A percentile compares a stretch with the other conserved stretches of the same genome.
These are phyloP conservation scores for Ridgeia piscesae DNA, from an alignment of 1,140 invertebrate species.

Conservation along the genomic window DNA sequence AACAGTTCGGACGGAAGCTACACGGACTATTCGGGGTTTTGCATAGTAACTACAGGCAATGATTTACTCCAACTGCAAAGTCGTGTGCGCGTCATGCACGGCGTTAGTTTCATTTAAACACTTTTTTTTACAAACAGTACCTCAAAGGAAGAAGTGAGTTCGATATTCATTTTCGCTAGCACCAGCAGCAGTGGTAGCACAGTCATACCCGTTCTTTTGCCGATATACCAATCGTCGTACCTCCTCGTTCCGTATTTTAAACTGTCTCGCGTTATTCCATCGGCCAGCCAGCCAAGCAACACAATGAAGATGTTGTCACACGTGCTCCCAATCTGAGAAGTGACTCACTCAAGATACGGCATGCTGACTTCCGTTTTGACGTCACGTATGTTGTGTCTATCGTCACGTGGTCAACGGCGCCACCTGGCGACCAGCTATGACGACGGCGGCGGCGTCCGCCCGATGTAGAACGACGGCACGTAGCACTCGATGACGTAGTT, in stretches of 20 bases:
- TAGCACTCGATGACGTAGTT: slow-evolving; percentile 70
- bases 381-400: neutral
- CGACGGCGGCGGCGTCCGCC: neutral
- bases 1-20: neutral
- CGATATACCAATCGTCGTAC: neutral
- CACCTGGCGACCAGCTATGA: neutral
- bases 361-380: neutral
- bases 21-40: neutral
- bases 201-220: neutral
- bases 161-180: neutral
- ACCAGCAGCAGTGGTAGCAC: neutral
- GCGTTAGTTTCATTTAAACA: neutral
- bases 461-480: slow-evolving; percentile 22
- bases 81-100: neutral
- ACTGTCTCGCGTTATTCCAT: neutral
- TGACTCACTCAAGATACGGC: neutral
- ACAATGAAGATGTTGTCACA: neutral
- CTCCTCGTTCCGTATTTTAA: neutral
- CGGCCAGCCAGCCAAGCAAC: neutral
- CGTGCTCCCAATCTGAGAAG: neutral
- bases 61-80: slow-evolving; percentile 1
- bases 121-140: neutral
- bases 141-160: neutral
- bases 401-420: neutral
- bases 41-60: neutral